phyloP scores from a whole-genome alignment of 2,113 vertebrate genomes.

The Takifugu flavidus region DNA sequence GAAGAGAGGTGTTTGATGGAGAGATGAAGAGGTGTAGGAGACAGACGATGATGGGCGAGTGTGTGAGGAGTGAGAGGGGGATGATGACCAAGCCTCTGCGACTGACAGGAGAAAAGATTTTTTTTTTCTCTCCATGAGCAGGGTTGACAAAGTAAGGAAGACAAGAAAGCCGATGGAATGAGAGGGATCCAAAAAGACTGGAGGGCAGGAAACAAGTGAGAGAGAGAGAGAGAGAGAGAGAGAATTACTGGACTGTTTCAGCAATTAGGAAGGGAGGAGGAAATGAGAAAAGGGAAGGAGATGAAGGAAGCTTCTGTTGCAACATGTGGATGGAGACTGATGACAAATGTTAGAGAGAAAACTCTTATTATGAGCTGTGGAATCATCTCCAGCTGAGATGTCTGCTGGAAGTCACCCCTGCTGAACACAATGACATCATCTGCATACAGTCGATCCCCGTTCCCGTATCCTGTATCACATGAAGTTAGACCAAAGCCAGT shows the following conservation, averaged over 20 bases:
- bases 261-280: neutral
- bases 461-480: too few species aligned
- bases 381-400: too few species aligned
- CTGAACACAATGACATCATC: too few species aligned
- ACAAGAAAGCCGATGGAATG: neutral
- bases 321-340: too few species aligned
- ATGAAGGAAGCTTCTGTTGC: too few species aligned
- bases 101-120: constrained; percentile 23
- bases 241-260: neutral
- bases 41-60: neutral
- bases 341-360: too few species aligned
- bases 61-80: neutral
- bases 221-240: neutral
- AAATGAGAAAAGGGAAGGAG: too few species aligned
- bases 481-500: too few species aligned
- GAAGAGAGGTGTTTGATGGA: constrained; percentile 29
- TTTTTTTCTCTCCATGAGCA: neutral
- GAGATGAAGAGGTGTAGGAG: constrained; percentile 29
- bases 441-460: too few species aligned
- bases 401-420: too few species aligned
- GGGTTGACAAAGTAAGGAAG: neutral
- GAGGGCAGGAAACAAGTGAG: neutral
- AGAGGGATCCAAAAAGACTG: neutral
- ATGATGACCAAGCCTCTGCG: constrained; percentile 19
- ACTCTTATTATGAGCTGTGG: too few species aligned